Evolutionary conservation across 2,113 vertebrate genomes (phyloP).

Genomic region (Macquaria australasica): DNA sequence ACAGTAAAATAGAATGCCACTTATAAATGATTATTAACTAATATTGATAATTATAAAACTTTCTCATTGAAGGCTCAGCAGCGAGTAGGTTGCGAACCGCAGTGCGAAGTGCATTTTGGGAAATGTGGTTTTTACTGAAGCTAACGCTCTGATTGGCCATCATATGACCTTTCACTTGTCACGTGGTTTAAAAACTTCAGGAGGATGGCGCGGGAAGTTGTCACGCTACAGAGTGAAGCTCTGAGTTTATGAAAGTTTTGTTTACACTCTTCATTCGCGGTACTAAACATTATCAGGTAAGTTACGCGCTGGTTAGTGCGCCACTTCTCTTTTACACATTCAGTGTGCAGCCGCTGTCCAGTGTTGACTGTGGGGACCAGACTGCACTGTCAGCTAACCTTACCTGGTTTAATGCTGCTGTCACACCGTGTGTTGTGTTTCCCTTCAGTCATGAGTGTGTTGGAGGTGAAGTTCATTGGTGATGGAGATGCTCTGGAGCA

Average conservation of each 20-base stretch:
- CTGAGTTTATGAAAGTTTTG: not conserved
- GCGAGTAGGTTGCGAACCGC: accelerated
- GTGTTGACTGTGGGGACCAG: not conserved
- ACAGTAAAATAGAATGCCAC: too few species aligned
- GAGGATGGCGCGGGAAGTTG: conserved; percentile 77
- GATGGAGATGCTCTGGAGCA: conserved; percentile 93
- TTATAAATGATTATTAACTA: too few species aligned
- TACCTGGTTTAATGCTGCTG: not conserved
- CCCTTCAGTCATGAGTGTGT: conserved; percentile 81
- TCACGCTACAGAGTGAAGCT: not conserved
- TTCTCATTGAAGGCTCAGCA: not conserved
- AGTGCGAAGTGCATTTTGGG: conserved; percentile 53
- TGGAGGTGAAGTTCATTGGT: conserved; percentile 90
- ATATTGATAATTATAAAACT: not conserved
- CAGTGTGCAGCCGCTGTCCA: not conserved
- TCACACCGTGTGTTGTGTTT: not conserved
- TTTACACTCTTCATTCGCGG: not conserved
- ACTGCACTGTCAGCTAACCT: not conserved
- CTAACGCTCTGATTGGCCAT: conserved; percentile 59
- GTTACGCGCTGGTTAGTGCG: not conserved
- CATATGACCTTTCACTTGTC: conserved; percentile 66
- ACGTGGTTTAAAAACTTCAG: conserved; percentile 78
- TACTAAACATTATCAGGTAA: conserved; percentile 25
- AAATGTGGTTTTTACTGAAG: conserved; percentile 39
- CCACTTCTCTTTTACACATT: not conserved